Evolutionary conservation across 64 coral and sea anemone genomes (phyloP), one percentile per base, ranked within the genome.

Genomic region (Acropora tenuis): DNA sequence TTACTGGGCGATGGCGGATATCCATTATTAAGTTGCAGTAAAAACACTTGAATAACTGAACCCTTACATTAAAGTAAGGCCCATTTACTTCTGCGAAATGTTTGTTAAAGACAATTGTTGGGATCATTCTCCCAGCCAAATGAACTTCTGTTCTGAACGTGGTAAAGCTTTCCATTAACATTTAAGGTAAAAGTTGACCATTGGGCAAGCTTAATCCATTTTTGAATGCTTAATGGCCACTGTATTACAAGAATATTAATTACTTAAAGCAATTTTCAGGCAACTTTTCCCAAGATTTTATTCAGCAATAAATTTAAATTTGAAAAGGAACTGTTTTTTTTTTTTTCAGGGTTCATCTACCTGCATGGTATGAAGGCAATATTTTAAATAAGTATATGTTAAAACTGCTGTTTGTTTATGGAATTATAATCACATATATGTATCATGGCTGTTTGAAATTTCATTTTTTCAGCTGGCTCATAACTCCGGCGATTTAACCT

Each of bases 1-100:
- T 50, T 80, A 80, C 50, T 80, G 19, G 53, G 78, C 2, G 78
- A 80, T 80, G 78, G 78, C 3, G 78, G 48, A 60, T 55, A 55
- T 55, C 50, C 50, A 55, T 55, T 55, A 55, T 55, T 55, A 55
- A 55, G 50, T 5, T 55, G 50, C 50, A 18, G 0, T 19, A 18
- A 74, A 74, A 74, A 74, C 71, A 74, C 13, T 20, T 74, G 18
- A 69, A 69, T 69, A 69, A 69, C 67, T 16, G 67, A 69, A 69
- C 67, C 67, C 67, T 69, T 69, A 8, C 67, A 69, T 69, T 69
- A 69, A 69, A 69, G 67, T 18, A 69, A 69, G 67, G 67, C 67
- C 67, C 67, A 69, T 69, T 69, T 69, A 5, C 17, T 69, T 69
- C 67, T 69, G 67, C 67, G 17, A 69, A 69, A 69, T 69, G 13